Evolutionary conservation across 2,113 vertebrate genomes (phyloP).

Genomic region (Hassar affinis): DNA sequence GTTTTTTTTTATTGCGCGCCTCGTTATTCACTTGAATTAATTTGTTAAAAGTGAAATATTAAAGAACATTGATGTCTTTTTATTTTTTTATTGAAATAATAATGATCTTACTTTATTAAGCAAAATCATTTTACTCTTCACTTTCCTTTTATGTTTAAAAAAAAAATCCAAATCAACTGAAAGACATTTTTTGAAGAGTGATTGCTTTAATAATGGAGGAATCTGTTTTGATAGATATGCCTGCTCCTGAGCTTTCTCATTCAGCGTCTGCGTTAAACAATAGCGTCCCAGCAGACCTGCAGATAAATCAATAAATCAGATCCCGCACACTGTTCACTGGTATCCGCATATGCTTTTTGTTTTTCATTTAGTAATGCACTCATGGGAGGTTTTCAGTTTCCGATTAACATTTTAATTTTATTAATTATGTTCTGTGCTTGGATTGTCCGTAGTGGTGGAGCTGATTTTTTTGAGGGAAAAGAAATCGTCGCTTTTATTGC

Average conservation of each 20-base stretch:
- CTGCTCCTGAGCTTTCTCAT: conserved; percentile 21
- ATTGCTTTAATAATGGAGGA: conserved; percentile 12
- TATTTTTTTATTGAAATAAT: too few relatives aligned
- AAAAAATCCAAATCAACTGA: background rate
- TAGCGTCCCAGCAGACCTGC: background rate
- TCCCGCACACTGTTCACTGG: conserved; percentile 38
- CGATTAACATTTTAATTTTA: conserved; percentile 43
- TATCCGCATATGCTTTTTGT: background rate
- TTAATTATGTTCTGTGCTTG: conserved; percentile 10
- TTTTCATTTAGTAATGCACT: conserved; percentile 12
- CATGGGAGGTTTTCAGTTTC: conserved; percentile 22
- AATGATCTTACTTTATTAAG: too few relatives aligned
- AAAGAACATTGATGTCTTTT: too few relatives aligned
- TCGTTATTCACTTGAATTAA: too few relatives aligned
- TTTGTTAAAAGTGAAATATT: too few relatives aligned
- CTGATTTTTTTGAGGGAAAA: background rate
- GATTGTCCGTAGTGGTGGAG: conserved; percentile 20
- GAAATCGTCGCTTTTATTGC: conserved; percentile 9
- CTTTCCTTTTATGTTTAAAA: background rate
- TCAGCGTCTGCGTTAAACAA: conserved; percentile 15
- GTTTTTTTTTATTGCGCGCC: too few relatives aligned
- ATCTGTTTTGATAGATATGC: conserved; percentile 23
- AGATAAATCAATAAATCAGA: conserved; percentile 43
- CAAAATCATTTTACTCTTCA: background rate
- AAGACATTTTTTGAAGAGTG: background rate